These are phyloP conservation scores for Takifugu bimaculatus DNA, from an alignment of 2,113 vertebrate species.

Conservation along the genomic window DNA sequence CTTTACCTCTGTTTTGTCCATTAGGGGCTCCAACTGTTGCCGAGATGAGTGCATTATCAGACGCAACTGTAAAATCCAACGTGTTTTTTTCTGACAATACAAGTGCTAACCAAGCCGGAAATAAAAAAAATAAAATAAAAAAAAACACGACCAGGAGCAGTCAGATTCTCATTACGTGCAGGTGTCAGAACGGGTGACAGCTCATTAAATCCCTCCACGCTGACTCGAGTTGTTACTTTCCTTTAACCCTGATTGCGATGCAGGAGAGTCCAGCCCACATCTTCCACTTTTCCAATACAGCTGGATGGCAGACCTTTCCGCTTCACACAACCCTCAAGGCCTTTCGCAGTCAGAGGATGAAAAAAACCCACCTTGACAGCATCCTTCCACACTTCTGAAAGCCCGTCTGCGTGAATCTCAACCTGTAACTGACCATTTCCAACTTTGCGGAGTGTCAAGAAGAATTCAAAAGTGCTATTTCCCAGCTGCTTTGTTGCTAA, in stretches of 20 bases:
- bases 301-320: constrained; percentile 37
- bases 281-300: constrained; percentile 4
- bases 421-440: constrained; percentile 14
- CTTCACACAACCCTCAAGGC: constrained; percentile 9
- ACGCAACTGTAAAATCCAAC: neutral
- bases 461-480: neutral
- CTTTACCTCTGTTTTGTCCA: too few species aligned
- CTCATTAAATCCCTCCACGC: neutral
- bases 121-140: too few species aligned
- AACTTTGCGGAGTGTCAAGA: neutral
- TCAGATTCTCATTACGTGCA: neutral
- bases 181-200: neutral
- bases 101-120: neutral
- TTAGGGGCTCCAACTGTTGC: neutral
- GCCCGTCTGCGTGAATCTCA: constrained; percentile 13
- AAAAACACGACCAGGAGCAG: neutral
- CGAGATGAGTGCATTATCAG: neutral
- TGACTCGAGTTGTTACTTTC: constrained; percentile 1
- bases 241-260: constrained; percentile 20
- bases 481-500: neutral
- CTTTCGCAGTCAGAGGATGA: constrained; percentile 19
- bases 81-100: neutral
- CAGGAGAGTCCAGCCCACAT: neutral
- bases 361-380: constrained; percentile 8
- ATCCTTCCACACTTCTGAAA: constrained; percentile 8